Evolutionary conservation across 2,797 vertebrate genomes (phyloP).

Genomic region (Fringilla coelebs): DNA sequence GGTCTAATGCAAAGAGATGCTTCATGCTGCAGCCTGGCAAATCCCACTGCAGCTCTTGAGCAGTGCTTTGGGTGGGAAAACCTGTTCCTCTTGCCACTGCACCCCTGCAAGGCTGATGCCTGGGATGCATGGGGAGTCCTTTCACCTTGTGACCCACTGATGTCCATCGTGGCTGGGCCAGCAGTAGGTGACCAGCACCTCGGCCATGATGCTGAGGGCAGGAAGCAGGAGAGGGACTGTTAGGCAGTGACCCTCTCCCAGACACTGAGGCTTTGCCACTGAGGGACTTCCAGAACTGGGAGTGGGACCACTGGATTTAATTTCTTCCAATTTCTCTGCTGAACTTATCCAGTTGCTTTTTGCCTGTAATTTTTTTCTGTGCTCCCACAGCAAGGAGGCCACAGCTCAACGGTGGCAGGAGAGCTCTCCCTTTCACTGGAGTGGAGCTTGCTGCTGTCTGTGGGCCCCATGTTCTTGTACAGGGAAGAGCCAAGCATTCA

Average conservation of each 20-base stretch:
- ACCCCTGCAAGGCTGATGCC: background rate
- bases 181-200: background rate
- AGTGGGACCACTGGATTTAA: background rate
- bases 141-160: background rate
- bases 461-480: accelerated
- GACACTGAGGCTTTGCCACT: background rate
- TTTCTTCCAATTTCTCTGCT: background rate
- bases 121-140: accelerated
- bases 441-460: background rate
- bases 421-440: background rate
- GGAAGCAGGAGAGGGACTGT: background rate
- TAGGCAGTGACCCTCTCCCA: background rate
- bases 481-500: background rate
- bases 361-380: background rate
- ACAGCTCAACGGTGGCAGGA: background rate
- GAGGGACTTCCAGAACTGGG: background rate
- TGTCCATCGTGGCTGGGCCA: background rate
- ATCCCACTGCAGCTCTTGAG: background rate
- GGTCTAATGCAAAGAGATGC: background rate
- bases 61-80: background rate
- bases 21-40: background rate
- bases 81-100: background rate
- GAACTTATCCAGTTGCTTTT: background rate
- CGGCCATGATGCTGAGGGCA: background rate
- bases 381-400: background rate